Base-by-base conservation (phyloP, 2,888 invertebrate species). In the Sicus ferrugineus region DNA sequence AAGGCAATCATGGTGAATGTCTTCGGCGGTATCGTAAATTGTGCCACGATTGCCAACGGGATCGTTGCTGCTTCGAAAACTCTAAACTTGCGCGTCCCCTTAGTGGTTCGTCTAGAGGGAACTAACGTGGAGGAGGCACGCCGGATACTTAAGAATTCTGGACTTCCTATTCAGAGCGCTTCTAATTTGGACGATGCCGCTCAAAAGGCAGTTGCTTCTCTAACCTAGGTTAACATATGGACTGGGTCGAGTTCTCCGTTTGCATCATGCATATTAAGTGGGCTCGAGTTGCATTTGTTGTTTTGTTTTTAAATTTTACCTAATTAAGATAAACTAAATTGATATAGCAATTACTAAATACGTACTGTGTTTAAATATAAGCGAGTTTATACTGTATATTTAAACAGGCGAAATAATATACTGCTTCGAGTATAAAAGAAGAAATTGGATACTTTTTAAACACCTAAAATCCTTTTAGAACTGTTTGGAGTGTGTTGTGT, bases 21-120 rank as follows among this genome's bases (percentile, higher is more conserved):
- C 2, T 99, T 99, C 87, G 99, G 97, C 75, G 90, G 99, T 68
- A 99, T 99, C 82, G 98, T 99, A 0, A 97, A 99, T 86, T 99
- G 99, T 86, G 95, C 92, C 5, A 97, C 94, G 0, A 95, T 99
- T 78, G 99, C 99, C 0, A 94, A 93, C 79, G 99, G 99, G 52
- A 94, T 99, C 76, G 92, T 98, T 4, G 90, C 92, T 70, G 98
- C 98, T 2, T 92, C 93, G 75, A 92, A 91, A 82, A 90, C 90
- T 67, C 90, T 93, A 72, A 89, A 92, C 54, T 88, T 97, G 0
- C 89, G 90, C 78, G 90, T 97, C 70, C 98, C 99, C 0, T 87
- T 99, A 54, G 90, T 99, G 68, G 96, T 99, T 52, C 89, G 99
- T 77, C 86, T 99, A 69, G 97, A 98, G 89, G 99, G 98, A 67